Evolutionary conservation across 2,888 invertebrate genomes (phyloP), one percentile per base, ranked within the genome.

Genomic region (Drosophila rellima): DNA sequence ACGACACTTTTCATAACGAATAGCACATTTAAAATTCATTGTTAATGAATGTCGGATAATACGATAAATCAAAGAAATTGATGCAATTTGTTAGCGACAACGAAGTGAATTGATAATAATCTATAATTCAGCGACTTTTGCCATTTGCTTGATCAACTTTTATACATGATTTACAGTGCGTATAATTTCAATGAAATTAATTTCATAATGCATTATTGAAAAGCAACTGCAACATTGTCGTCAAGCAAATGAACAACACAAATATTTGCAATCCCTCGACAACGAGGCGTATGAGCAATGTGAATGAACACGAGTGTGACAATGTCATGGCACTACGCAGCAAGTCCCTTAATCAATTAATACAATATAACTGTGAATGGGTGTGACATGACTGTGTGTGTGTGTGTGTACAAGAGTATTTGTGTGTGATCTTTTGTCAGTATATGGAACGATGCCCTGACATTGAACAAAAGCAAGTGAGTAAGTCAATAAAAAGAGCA

Each of bases 271-370:
- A 50, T 55, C n/a, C 20, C 29, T 4, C 45, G 31, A 37, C 61
- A 31, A 48, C 42, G 59, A 23, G 54, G 51, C 74, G 64, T 63
- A 57, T 75, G 65, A 33, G 62, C 59, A 56, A 56, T 65, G 62
- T 44, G 63, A 39, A 67, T 60, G 15, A 40, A 60, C 52, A 54
- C 51, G 51, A 57, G 35, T n/a, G 6, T 40, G 47, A 56, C 61
- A 66, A 60, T 73, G 39, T 48, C 51, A 57, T 47, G 37, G 31
- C 44, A 61, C 42, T 50, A 44, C 48, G 50, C 44, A 54, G 44
- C 72, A 70, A 54, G 57, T 67, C 61, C 71, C 44, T 69, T 75
- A 75, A 82, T 82, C 80, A 80, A 80, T 80, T 79, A 79, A 75
- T 64, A 70, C 59, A 68, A 73, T 80, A 65, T 57, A 64, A 44